Evolutionary conservation across 2,888 invertebrate genomes (phyloP), one percentile per base, ranked within the genome.

Genomic region (Dioctria rufipes): DNA sequence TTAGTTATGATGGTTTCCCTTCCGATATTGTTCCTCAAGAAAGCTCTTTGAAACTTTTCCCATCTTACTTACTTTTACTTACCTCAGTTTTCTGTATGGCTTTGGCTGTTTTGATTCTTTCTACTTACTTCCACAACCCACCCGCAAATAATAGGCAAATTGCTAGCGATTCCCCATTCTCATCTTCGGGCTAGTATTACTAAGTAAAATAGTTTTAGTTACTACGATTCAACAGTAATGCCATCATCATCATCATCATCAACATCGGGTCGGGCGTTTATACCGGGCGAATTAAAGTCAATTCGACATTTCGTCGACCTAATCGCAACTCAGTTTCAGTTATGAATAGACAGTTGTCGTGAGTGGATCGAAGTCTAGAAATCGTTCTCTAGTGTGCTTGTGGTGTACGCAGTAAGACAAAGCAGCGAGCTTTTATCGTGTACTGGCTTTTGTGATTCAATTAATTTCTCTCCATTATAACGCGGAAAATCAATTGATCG

Each of bases 291-390:
- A 49, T 49, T 71, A 40, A 54, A 49, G 8, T 25, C 39, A 39
- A 71, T 13, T 51, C 63, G 11, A 60, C 46, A 46, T 6, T 13
- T 46, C 42, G 49, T 54, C 51, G 71, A 78, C 51, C 25, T 25
- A 25, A 25, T 61, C 65, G 40, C 65, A 42, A 42, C 25, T 8
- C 61, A n/a, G 42, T 42, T 60, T 81, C 80, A 81, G 82, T 82
- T 82, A 82, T 67, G 80, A 78, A 66, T 81, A 81, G 80, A 78
- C 80, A 46, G 65, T 78, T 61, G 65, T 42, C 81, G 82, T 73
- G 82, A 73, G 73, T 63, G 78, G 77, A 60, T 67, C 69, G 63
- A 43, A 25, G 25, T 25, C 25, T 25, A 25, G 25, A 25, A 65
- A 25, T 40, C 46, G 60, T 40, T 54, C 60, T 39, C 40, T 25